Evolutionary conservation across 2,888 invertebrate species (phyloP), one percentile per base, ranked within the genome.

Genomic region (Deilephila porcellus): DNA sequence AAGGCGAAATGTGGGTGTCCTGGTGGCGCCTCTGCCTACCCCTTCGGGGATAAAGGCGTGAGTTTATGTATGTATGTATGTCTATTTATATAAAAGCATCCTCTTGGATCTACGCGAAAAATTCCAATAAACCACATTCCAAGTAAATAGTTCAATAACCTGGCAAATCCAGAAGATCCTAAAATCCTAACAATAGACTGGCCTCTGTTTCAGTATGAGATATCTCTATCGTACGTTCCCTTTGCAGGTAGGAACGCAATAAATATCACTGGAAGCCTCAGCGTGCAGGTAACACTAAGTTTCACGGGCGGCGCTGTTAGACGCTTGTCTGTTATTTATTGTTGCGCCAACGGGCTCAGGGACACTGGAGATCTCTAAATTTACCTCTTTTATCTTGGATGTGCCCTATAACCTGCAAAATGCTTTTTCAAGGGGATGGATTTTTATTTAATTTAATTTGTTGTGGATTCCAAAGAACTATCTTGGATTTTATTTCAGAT

Each of bases 221-320:
- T 67, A 67, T 25, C 7, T 25, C 52, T 19, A 52, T 67, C 14
- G 52, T 67, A 3, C n/a, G 56, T 56, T 17, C 56, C 56, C 56
- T 17, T 4, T 37, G 20, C 37, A 20, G 34, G n/a, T 8, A 34
- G 52, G 56, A 25, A 17, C 14, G 25, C 45, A 67, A 67, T 67
- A 67, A 67, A 67, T 67, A 67, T 67, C 25, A 25, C 25, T 25
- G 5, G n/a, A 25, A 67, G 52, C 25, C 52, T 67, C 52, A 20
- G 45, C 45, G 45, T 67, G 67, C 52, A 45, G 67, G 67, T 67
- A 67, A 17, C 67, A 52, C 67, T 4, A 67, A 67, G 67, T 67
- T 67, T 25, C 67, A 67, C 67, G n/a, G n/a, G n/a, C n/a, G 52
- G 52, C 45, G 52, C 25, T 52, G 37, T 67, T 67, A 67, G 52